Conservation (phyloP, 2,888 invertebrate genomes). For the Drosophila sordidula region DNA sequence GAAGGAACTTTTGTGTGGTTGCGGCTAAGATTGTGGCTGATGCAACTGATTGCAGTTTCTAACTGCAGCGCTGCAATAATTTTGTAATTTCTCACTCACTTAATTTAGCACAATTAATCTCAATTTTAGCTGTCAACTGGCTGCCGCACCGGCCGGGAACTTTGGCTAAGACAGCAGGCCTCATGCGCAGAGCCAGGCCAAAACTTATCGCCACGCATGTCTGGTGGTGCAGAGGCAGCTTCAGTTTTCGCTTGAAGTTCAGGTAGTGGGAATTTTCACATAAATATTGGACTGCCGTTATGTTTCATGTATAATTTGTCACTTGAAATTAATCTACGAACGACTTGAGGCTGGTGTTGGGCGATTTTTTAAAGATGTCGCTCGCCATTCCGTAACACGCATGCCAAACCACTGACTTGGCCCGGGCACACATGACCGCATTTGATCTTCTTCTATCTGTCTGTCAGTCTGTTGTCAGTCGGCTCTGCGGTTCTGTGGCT, state of each 20-base stretch:
- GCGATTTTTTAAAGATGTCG: constrained; percentile 54
- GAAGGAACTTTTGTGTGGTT: constrained; percentile 42
- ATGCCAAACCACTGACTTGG: constrained; percentile 31
- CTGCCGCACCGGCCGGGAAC: constrained; percentile 37
- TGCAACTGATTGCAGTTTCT: constrained; percentile 76
- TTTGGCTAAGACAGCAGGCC: constrained; percentile 23
- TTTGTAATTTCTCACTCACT: constrained; percentile 82
- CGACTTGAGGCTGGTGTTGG: constrained; percentile 41
- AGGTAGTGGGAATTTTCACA: constrained; percentile 65
- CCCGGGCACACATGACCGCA: constrained; percentile 39
- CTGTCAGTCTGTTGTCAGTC: not conserved
- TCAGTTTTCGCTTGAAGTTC: constrained; percentile 32
- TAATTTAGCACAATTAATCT: constrained; percentile 82
- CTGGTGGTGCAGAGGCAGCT: constrained; percentile 17
- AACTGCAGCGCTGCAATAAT: constrained; percentile 74
- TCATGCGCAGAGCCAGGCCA: constrained; percentile 21
- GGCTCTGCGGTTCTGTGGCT: constrained; percentile 14
- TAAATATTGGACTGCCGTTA: constrained; percentile 76
- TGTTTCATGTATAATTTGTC: constrained; percentile 74
- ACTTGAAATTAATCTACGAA: constrained; percentile 73
- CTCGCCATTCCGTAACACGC: constrained; percentile 40
- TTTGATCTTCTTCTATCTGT: constrained; percentile 37
- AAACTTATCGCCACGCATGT: constrained; percentile 56
- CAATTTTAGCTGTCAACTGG: constrained; percentile 79
- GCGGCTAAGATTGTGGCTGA: constrained; percentile 38